A percentile compares a stretch with the other conserved stretches of the same genome.
Conservation (phyloP, 2,113 vertebrate genomes). For the Chloebia gouldiae region DNA sequence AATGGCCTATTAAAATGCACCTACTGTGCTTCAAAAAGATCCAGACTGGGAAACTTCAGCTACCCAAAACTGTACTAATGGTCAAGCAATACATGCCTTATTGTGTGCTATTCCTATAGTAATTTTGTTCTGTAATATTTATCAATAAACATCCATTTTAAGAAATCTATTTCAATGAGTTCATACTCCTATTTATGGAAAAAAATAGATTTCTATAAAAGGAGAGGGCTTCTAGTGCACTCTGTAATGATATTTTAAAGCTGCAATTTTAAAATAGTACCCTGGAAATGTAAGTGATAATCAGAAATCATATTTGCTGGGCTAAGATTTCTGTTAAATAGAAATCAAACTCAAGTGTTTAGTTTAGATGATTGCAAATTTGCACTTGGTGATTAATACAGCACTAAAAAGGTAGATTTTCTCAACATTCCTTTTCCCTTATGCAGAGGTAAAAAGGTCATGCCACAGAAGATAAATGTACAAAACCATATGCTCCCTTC, state of each 20-base stretch:
- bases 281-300: neutral
- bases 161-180: conserved; percentile 10
- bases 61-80: neutral
- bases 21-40: neutral
- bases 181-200: neutral
- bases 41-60: neutral
- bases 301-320: neutral
- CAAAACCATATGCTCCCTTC: conserved; percentile 28
- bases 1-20: conserved; percentile 2
- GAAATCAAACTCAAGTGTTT: conserved; percentile 13
- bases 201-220: neutral
- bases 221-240: neutral
- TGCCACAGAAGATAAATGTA: neutral
- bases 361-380: neutral
- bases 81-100: neutral
- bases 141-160: neutral
- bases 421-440: neutral
- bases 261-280: neutral
- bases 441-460: neutral
- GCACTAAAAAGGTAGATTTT: neutral
- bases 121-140: neutral
- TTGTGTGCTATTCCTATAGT: neutral
- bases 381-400: neutral
- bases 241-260: neutral
- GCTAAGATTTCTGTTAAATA: conserved; percentile 15